phyloP scores from a whole-genome alignment of 2,888 invertebrate genomes.

The Thymelicus sylvestris region DNA sequence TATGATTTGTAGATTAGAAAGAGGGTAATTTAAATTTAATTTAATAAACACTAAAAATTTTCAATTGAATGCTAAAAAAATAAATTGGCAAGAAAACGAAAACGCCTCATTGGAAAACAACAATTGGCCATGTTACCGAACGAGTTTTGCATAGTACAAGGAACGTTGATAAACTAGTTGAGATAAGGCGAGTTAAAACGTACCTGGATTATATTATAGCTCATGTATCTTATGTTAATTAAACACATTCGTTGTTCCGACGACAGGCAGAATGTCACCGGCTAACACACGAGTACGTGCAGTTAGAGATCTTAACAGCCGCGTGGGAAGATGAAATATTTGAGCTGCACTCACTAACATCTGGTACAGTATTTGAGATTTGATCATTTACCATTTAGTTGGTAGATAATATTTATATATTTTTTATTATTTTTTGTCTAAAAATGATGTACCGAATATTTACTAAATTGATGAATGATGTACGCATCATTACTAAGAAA shows the following conservation, averaged over 20 bases:
- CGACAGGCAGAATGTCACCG: conserved; percentile 33
- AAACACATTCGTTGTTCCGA: conserved; percentile 28
- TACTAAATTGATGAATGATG: too few relatives aligned
- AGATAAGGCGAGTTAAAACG: conserved; percentile 24
- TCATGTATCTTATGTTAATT: conserved; percentile 26
- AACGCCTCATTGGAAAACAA: not conserved
- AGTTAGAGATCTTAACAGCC: conserved; percentile 28
- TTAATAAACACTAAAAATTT: too few relatives aligned
- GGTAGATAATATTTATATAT: not conserved
- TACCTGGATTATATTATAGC: conserved; percentile 23
- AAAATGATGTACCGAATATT: too few relatives aligned
- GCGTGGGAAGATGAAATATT: conserved; percentile 26
- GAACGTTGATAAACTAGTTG: conserved; percentile 10
- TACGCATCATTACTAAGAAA: too few relatives aligned
- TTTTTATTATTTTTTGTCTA: not conserved
- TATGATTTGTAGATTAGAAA: too few relatives aligned
- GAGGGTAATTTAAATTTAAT: too few relatives aligned
- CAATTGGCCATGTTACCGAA: not conserved
- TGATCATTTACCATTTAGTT: conserved; percentile 1
- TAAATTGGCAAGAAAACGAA: too few relatives aligned
- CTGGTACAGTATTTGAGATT: conserved; percentile 6
- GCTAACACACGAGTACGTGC: conserved; percentile 23
- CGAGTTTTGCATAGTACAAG: conserved; percentile 10
- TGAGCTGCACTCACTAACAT: conserved; percentile 22
- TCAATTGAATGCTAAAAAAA: too few relatives aligned